A percentile compares a stretch with the other conserved stretches of the same genome.
phyloP scores from a whole-genome alignment of 2,888 invertebrate genomes.

The Enchytraeus crypticus region DNA sequence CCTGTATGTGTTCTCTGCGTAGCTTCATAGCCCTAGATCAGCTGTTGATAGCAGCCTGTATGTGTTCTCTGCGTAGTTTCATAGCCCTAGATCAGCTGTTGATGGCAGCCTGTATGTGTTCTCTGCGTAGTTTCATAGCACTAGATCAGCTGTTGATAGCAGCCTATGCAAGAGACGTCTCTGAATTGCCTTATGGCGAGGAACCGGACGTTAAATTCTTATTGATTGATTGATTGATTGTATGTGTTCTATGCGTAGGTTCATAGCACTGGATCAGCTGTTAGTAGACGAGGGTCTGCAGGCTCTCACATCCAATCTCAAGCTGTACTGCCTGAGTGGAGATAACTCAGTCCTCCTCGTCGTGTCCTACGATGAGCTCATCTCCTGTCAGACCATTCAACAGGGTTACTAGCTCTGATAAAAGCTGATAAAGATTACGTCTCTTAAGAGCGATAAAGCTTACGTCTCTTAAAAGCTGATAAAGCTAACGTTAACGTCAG shows the following conservation, averaged over 20 bases:
- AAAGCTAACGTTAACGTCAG: too few species aligned
- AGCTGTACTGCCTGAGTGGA: slow-evolving; percentile 62
- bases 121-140: slow-evolving; percentile 10
- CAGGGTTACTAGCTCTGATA: too few species aligned
- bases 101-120: not conserved
- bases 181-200: too few species aligned
- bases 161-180: too few species aligned
- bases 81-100: not conserved
- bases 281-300: slow-evolving; percentile 68
- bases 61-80: not conserved
- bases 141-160: slow-evolving; percentile 5
- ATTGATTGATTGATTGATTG: too few species aligned
- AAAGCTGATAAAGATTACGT: too few species aligned
- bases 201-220: too few species aligned
- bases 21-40: not conserved
- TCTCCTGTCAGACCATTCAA: slow-evolving; percentile 29
- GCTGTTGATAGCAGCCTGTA: not conserved
- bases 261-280: slow-evolving; percentile 73
- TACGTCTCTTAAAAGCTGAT: too few species aligned
- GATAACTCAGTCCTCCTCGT: slow-evolving; percentile 40
- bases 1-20: not conserved
- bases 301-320: slow-evolving; percentile 67
- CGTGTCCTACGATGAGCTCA: slow-evolving; percentile 37
- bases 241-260: too few species aligned
- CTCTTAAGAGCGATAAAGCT: too few species aligned